Percentiles rank a stretch among this genome's conserved stretches.
Evolutionary conservation across 2,797 vertebrate species (phyloP).

Genomic region (Lutra lutra): DNA sequence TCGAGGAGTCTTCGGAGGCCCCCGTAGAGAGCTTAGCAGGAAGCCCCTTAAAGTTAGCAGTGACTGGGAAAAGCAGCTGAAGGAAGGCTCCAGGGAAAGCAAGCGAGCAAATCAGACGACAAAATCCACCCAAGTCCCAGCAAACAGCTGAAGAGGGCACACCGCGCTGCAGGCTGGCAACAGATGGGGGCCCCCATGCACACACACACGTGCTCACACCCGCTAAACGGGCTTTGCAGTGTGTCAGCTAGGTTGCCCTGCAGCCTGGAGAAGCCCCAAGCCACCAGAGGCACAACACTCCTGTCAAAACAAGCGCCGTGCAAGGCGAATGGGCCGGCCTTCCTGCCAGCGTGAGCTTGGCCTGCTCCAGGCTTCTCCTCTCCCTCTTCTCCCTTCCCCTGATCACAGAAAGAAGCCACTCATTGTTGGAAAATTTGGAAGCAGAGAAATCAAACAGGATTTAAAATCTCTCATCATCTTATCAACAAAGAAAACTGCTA

Average conservation of each 20-base stretch:
- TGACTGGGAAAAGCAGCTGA: neutral
- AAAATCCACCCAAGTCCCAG: neutral
- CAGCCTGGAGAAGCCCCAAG: conserved; percentile 18
- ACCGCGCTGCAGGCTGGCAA: neutral
- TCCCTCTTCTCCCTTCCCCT: neutral
- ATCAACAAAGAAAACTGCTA: neutral
- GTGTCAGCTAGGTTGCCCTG: neutral
- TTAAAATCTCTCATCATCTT: neutral
- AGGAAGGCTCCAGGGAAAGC: neutral
- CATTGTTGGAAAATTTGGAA: neutral
- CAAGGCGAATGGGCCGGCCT: neutral
- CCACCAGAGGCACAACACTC: neutral
- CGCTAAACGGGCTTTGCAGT: neutral
- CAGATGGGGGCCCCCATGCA: neutral
- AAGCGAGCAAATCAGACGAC: neutral
- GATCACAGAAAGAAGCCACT: neutral
- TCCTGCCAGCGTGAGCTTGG: neutral
- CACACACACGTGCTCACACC: neutral
- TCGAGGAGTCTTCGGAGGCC: neutral
- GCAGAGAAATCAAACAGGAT: neutral
- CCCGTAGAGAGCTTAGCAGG: neutral
- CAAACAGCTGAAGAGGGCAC: neutral
- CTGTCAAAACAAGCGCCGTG: neutral
- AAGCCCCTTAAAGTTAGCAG: neutral
- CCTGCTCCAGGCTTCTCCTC: neutral